Percentiles rank a stretch among this genome's conserved stretches.
phyloP scores from a whole-genome alignment of 2,888 invertebrate genomes.

The Empis livida region DNA sequence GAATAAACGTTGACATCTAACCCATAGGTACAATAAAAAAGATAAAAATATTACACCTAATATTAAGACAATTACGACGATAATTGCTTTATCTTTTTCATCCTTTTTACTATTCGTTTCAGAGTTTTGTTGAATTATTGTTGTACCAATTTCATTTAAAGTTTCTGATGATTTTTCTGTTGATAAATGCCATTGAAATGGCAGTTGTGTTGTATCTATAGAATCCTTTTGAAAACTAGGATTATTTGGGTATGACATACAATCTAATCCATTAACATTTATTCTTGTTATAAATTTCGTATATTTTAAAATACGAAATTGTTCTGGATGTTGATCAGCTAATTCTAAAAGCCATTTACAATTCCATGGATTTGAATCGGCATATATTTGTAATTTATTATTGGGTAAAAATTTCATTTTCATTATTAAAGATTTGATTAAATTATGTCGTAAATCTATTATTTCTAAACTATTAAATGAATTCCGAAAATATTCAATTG shows the following conservation, averaged over 20 bases:
- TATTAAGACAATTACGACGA: slow-evolving; percentile 6
- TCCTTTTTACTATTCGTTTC: neutral
- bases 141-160: no score
- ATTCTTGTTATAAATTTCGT: slow-evolving; percentile 8
- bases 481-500: slow-evolving; percentile 3
- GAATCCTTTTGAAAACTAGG: no score
- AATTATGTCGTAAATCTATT: slow-evolving; percentile 2
- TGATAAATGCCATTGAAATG: neutral
- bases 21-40: slow-evolving; percentile 6
- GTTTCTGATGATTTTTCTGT: no score
- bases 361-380: slow-evolving; percentile 8
- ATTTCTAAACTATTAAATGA: neutral
- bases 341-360: slow-evolving; percentile 9
- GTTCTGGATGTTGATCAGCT: slow-evolving; percentile 2
- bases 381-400: slow-evolving; percentile 2
- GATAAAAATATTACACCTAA: slow-evolving; percentile 5
- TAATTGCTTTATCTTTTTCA: slow-evolving; percentile 2
- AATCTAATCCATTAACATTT: slow-evolving; percentile 10
- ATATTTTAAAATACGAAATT: slow-evolving; percentile 6
- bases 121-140: neutral
- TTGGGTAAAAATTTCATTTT: neutral
- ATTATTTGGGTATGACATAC: slow-evolving; percentile 2
- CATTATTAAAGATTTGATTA: neutral
- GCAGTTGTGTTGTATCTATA: neutral
- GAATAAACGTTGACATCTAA: slow-evolving; percentile 3